A percentile compares a stretch with the other conserved stretches of the same genome.
These are phyloP conservation scores for Catostomus latipinnis DNA, from an alignment of 2,797 vertebrate species.

Conservation along the genomic window DNA sequence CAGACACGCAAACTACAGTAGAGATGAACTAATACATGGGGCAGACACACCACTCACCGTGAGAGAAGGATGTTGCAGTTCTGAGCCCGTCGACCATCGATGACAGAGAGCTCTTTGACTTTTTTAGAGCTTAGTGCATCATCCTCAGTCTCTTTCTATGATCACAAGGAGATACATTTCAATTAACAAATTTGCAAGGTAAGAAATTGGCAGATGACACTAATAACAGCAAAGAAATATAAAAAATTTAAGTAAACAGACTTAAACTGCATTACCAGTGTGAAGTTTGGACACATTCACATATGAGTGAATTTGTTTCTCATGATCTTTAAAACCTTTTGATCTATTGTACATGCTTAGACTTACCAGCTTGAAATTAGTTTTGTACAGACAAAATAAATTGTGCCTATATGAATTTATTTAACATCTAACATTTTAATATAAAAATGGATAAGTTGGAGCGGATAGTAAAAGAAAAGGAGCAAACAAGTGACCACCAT, in stretches of 20 bases:
- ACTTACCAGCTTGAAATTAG: no score
- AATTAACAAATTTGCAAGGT: background rate
- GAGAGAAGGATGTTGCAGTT: constrained; percentile 99
- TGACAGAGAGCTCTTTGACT: constrained; percentile 97
- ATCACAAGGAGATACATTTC: background rate
- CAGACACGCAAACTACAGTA: constrained; percentile 5
- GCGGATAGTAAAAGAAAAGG: no score
- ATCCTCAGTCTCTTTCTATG: constrained; percentile 90
- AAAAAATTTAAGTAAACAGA: background rate
- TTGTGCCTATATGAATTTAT: no score
- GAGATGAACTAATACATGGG: constrained; percentile 7
- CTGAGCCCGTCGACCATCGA: constrained; percentile 95
- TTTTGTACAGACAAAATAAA: no score
- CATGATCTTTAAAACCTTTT: no score
- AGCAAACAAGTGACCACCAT: no score
- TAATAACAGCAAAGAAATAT: background rate
- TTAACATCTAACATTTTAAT: no score
- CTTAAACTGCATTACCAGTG: background rate
- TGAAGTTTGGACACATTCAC: no score
- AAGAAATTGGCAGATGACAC: background rate
- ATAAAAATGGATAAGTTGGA: no score
- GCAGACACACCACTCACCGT: constrained; percentile 73
- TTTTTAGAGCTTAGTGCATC: constrained; percentile 91
- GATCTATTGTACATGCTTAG: no score
- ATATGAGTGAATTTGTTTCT: no score